These are phyloP conservation scores for Clarias fuscus DNA, from an alignment of 2,797 vertebrate species.

Conservation along the genomic window DNA sequence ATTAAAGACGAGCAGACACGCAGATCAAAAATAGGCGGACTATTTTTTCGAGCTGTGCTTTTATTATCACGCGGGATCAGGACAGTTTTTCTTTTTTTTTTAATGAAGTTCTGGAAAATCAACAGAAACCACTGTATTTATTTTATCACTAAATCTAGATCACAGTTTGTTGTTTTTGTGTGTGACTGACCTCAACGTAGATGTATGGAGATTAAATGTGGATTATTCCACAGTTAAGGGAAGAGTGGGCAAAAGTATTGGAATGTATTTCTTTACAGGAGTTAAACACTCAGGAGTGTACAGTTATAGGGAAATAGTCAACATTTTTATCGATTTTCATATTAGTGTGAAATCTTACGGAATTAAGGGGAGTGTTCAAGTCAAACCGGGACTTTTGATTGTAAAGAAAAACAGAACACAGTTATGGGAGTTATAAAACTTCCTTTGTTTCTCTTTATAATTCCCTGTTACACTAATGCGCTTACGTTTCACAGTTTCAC, in stretches of 20 bases:
- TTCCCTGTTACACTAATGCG: too few species aligned
- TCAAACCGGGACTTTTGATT: too few species aligned
- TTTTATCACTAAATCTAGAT: neutral
- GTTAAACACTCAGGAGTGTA: neutral
- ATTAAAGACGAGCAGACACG: conserved; percentile 49
- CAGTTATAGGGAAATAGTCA: neutral
- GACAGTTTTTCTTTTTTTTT: neutral
- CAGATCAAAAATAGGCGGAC: conserved; percentile 50
- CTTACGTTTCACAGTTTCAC: too few species aligned
- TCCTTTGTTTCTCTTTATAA: too few species aligned
- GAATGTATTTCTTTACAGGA: neutral
- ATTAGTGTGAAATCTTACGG: too few species aligned
- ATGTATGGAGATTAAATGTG: neutral
- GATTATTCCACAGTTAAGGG: neutral
- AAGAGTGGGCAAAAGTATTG: neutral
- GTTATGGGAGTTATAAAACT: too few species aligned
- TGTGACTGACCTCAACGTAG: neutral
- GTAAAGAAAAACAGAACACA: too few species aligned
- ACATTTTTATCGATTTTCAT: too few species aligned
- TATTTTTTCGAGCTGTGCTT: neutral
- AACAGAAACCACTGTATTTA: neutral
- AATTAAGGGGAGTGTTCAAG: too few species aligned
- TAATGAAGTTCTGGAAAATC: neutral
- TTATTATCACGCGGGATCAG: neutral
- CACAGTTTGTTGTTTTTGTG: neutral